Percentiles rank a stretch among this genome's conserved stretches.
phyloP scores from a whole-genome alignment of 2,113 vertebrate species.

The Corvus cornix region DNA sequence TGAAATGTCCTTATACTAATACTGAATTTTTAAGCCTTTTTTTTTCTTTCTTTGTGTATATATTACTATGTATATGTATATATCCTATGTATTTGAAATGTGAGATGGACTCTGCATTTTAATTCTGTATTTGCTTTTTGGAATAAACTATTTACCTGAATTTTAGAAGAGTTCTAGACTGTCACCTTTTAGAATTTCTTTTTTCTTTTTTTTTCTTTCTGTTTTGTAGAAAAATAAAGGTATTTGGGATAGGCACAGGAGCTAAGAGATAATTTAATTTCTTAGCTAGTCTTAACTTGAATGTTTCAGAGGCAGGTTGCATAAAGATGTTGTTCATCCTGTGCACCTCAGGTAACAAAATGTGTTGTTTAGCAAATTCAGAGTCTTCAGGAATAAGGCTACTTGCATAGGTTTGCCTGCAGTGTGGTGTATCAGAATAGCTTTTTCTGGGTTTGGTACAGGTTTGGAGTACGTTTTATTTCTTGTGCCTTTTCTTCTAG shows the following conservation, averaged over 20 bases:
- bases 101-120: neutral
- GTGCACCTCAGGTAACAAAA: neutral
- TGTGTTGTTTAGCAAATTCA: neutral
- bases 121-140: neutral
- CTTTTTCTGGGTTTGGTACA: neutral
- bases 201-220: no score
- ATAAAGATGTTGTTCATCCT: neutral
- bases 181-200: neutral
- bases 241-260: neutral
- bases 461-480: neutral
- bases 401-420: neutral
- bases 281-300: neutral
- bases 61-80: neutral
- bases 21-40: neutral
- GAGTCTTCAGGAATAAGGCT: neutral
- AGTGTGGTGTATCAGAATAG: neutral
- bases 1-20: neutral
- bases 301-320: neutral
- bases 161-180: neutral
- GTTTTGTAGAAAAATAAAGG: neutral
- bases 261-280: neutral
- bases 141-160: neutral
- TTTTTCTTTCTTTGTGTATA: neutral
- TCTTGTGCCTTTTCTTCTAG: neutral
- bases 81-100: neutral